Base-by-base conservation (phyloP, 2,888 invertebrate species). In the Catonia carolina region DNA sequence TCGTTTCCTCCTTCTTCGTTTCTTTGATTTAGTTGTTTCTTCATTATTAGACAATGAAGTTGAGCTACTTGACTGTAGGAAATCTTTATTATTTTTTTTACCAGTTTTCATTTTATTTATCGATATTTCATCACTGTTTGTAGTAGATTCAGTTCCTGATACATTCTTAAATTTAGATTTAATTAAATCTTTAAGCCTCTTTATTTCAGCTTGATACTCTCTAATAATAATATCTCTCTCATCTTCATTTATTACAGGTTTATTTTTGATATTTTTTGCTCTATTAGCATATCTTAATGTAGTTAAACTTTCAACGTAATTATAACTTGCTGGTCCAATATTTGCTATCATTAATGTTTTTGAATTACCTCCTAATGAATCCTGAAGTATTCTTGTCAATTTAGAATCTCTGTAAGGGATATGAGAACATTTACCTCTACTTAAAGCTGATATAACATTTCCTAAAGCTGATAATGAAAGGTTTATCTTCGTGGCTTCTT, bases 331-430 rank as follows among this genome's bases (percentile, higher is more conserved):
- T 20, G 99, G 99, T 0, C 98, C 97, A 69, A 99, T 89, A 73
- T 97, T 98, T 10, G 99, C 99, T 53, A 99, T 92, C 98, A 99
- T 99, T 54, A 99, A 92, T 1, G 98, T 99, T 74, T 95, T 95
- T 42, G 98, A 94, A 78, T 98, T 98, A 7, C 99, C 99, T 55
- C 99, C 99, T 47, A 99, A 77, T 0, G 97, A 98, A 76, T 99
- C 98, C 77, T 67, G 36, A 59, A 99, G 77, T 54, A 99, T 78
- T 53, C 98, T 81, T 6, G 98, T 99, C 58, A 99, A 77, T 76
- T 98, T 98, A 3, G 97, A 97, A 74, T 98, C 97, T 71, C 98
- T 78, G 75, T 99, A 99, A 1, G 98, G 98, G 67, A 98, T 90
- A 71, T 98, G 96, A 0, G 90, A 86, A 55, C 90, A 90, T 74